phyloP scores from a whole-genome alignment of 2,888 invertebrate genomes.

The Agriopis leucophaearia region DNA sequence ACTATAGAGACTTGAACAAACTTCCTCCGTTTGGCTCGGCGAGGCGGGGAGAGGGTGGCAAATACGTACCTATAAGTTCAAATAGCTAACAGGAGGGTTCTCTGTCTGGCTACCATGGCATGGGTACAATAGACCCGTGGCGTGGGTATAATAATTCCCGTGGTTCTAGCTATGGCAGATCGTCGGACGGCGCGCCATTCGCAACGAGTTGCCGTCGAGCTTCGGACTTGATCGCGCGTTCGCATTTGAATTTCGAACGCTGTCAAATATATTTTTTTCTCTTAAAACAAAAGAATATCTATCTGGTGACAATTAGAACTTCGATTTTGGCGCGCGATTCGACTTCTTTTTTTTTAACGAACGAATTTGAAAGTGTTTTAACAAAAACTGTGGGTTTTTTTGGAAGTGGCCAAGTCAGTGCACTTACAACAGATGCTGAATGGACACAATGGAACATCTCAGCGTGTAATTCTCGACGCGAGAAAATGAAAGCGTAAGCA shows the following conservation, averaged over 20 bases:
- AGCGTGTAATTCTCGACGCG: slow-evolving; percentile 73
- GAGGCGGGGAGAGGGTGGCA: slow-evolving; percentile 49
- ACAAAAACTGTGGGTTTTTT: slow-evolving; percentile 43
- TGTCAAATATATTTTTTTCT: slow-evolving; percentile 28
- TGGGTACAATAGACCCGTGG: slow-evolving; percentile 25
- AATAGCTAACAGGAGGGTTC: slow-evolving; percentile 69
- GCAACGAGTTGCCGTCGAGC: slow-evolving; percentile 79
- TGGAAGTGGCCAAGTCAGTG: slow-evolving; percentile 50
- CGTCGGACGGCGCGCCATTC: slow-evolving; percentile 59
- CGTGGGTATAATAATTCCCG: slow-evolving; percentile 72
- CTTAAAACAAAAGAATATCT: slow-evolving; percentile 16
- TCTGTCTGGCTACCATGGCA: slow-evolving; percentile 74
- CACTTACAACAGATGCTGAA: slow-evolving; percentile 63
- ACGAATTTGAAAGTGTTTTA: slow-evolving; percentile 47
- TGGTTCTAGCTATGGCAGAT: slow-evolving; percentile 69
- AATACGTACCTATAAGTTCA: slow-evolving; percentile 64
- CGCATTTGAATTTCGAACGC: slow-evolving; percentile 67
- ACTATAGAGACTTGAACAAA: slow-evolving; percentile 1
- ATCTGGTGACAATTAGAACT: slow-evolving; percentile 34
- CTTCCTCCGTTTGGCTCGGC: slow-evolving; percentile 25
- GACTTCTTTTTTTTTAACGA: slow-evolving; percentile 35
- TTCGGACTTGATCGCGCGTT: slow-evolving; percentile 81
- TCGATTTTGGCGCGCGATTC: slow-evolving; percentile 37
- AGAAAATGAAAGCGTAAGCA: slow-evolving; percentile 84
- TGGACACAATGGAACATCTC: slow-evolving; percentile 74